These are phyloP conservation scores for Ciconia stormi DNA, from an alignment of 2,113 vertebrate species.

Conservation along the genomic window DNA sequence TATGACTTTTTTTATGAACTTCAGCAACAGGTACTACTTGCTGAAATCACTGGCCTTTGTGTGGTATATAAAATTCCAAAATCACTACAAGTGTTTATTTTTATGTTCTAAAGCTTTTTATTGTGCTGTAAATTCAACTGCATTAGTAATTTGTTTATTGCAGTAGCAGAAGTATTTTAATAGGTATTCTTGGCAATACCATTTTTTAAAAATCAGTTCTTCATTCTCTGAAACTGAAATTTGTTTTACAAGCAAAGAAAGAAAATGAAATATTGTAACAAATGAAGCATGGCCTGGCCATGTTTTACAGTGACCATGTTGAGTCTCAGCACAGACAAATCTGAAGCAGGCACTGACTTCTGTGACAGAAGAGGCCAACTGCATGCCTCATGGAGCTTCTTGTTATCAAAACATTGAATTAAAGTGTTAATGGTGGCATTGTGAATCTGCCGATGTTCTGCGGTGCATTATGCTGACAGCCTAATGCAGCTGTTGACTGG, in stretches of 20 bases:
- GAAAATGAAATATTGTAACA: not conserved
- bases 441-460: slow-evolving; percentile 63
- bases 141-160: not conserved
- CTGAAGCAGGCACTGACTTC: not conserved
- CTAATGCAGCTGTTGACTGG: slow-evolving; percentile 86
- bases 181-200: not conserved
- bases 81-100: not conserved
- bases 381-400: slow-evolving; percentile 53
- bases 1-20: not conserved
- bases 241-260: not conserved
- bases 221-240: not conserved
- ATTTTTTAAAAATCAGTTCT: not conserved
- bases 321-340: not conserved
- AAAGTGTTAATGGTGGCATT: slow-evolving; percentile 72
- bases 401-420: slow-evolving; percentile 70
- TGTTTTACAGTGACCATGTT: not conserved
- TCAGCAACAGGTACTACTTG: not conserved
- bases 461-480: slow-evolving; percentile 56
- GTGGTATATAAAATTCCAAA: not conserved
- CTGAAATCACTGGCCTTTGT: not conserved
- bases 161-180: not conserved
- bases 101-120: not conserved
- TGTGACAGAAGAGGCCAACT: slow-evolving; percentile 68
- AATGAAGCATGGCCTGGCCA: not conserved
- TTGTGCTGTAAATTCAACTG: not conserved